Percentiles rank a stretch among this genome's conserved stretches.
These are phyloP conservation scores for Albula goreensis DNA, from an alignment of 2,113 vertebrate genomes.

Conservation along the genomic window DNA sequence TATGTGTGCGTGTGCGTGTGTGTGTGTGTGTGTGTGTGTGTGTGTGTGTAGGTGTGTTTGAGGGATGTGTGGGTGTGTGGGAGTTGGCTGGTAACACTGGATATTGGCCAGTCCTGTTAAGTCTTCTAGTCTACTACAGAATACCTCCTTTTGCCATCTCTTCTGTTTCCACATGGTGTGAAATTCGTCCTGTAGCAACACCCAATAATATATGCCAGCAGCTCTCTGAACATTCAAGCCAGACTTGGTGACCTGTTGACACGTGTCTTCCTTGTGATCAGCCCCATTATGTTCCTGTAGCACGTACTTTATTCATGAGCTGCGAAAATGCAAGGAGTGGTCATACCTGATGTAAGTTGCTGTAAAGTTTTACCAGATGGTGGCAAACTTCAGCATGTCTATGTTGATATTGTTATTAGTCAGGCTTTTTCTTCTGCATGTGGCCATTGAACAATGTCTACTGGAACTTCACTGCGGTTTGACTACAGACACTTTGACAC, in stretches of 20 bases:
- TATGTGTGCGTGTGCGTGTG: constrained; percentile 12
- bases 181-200: not conserved
- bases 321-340: not conserved
- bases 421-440: not conserved
- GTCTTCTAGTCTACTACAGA: constrained; percentile 34
- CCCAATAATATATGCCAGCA: constrained; percentile 21
- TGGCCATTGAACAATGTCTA: not conserved
- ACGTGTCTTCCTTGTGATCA: not conserved
- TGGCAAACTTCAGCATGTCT: not conserved
- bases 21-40: constrained; percentile 26
- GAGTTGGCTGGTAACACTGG: constrained; percentile 45
- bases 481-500: not conserved
- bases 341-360: not conserved
- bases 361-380: not conserved
- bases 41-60: constrained; percentile 40
- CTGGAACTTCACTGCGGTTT: not conserved
- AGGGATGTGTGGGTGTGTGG: constrained; percentile 39
- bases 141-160: constrained; percentile 21
- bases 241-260: constrained; percentile 15
- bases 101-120: constrained; percentile 52
- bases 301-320: not conserved
- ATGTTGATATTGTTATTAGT: not conserved
- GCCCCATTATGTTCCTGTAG: not conserved
- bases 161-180: constrained; percentile 11
- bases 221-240: constrained; percentile 35